These are phyloP conservation scores for Orius insidiosus DNA, from an alignment of 1,140 invertebrate species.

Conservation along the genomic window DNA sequence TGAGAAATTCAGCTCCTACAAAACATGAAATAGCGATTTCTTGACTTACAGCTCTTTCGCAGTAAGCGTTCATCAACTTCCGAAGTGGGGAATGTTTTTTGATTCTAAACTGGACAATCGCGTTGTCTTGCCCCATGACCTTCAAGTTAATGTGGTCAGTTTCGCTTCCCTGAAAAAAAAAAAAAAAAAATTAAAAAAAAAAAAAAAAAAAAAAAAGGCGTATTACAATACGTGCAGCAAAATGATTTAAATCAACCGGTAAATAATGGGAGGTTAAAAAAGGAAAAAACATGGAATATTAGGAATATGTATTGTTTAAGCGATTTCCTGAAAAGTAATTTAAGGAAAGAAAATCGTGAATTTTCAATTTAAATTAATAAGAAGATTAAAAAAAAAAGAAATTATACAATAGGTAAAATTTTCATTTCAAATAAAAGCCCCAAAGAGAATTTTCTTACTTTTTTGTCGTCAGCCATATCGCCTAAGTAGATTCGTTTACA, in stretches of 20 bases:
- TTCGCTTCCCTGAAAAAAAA: too few relatives aligned
- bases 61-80: conserved; percentile 91
- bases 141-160: conserved; percentile 78
- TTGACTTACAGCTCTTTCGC: conserved; percentile 81
- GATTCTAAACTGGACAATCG: conserved; percentile 91
- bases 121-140: conserved; percentile 85
- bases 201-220: too few relatives aligned
- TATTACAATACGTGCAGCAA: too few relatives aligned
- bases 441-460: conserved; percentile 3
- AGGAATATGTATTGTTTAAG: too few relatives aligned
- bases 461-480: conserved; percentile 12
- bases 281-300: too few relatives aligned
- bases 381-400: neutral
- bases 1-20: too few relatives aligned
- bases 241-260: neutral
- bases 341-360: conserved; percentile 9
- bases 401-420: neutral
- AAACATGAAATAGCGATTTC: too few relatives aligned
- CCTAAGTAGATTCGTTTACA: too few relatives aligned
- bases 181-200: too few relatives aligned
- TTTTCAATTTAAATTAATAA: neutral
- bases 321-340: too few relatives aligned
- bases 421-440: neutral
- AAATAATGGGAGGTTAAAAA: neutral
- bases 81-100: conserved; percentile 88